Evolutionary conservation across 2,797 vertebrate species (phyloP), one percentile per base, ranked within the genome.

Genomic region (Nasua narica): DNA sequence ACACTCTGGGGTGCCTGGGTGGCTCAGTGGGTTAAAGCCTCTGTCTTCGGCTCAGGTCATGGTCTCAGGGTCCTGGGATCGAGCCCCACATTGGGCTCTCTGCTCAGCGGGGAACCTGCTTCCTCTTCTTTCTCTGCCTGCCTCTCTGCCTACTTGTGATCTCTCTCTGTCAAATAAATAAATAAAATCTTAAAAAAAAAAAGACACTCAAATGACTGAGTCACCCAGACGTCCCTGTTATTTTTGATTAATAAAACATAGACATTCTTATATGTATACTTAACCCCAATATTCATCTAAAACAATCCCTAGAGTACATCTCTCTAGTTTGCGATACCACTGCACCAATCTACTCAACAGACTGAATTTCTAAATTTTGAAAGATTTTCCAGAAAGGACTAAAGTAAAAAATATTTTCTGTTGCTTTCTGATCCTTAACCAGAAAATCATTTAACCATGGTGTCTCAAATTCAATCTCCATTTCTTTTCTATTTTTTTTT

Each of bases 311-410:
- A 32, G 6, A 62, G 19, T 52, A 67, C n/a, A 87, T 78, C 67
- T 76, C 2, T 78, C 32, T 95, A 74, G 43, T 82, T 95, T 81
- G 35, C 50, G 27, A 93, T 72, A 87, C 19, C n/a, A 90, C 21
- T 88, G 12, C 9, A 89, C 8, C 14, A 43, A 7, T 94, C n/a
- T 82, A 9, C 29, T 46, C 27, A 67, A 52, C 10, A 94, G 90
- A 91, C 54, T 25, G 8, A 93, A 91, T 91, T 93, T 91, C 79
- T 74, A 43, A 95, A 76, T 90, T 96, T 88, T 83, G 37, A 87
- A 94, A 76, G 16, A 87, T 94, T 94, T 93, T 70, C 32, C 48
- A n/a, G 65, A 90, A 94, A 23, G 2, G 29, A 81, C 7, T 93
- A 74, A 74, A 92, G 58, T 62, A 54, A 21, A 37, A 94, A 72